A percentile compares a stretch with the other conserved stretches of the same genome.
These are phyloP conservation scores for Caenorhabditis sp. DNA, from an alignment of 2,888 invertebrate genomes.

Conservation along the genomic window DNA sequence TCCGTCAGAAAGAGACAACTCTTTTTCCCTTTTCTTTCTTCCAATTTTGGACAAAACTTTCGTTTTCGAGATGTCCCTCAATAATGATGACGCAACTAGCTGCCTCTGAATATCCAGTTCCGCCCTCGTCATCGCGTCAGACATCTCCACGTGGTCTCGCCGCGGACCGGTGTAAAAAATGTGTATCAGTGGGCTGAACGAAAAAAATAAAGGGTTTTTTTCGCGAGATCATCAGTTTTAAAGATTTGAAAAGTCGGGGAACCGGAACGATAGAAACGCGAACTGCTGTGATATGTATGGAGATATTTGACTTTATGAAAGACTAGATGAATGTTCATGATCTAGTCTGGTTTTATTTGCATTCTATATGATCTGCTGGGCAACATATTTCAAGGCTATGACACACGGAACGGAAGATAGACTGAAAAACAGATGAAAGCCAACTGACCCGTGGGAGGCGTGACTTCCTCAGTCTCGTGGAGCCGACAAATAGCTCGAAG, in stretches of 20 bases:
- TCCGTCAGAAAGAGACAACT: neutral
- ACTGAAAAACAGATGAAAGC: neutral
- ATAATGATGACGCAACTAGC: neutral
- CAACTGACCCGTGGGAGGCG: constrained; percentile 21
- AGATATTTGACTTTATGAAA: no score
- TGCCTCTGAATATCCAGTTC: constrained; percentile 15
- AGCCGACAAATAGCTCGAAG: neutral
- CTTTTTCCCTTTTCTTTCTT: constrained; percentile 6
- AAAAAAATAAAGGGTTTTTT: no score
- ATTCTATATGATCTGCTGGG: no score
- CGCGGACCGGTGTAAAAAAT: constrained; percentile 6
- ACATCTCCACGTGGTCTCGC: constrained; percentile 16
- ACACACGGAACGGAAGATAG: neutral
- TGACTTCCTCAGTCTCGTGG: constrained; percentile 27
- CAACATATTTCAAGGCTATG: no score
- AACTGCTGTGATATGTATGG: no score
- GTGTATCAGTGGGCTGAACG: constrained; percentile 2
- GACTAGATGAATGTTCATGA: no score
- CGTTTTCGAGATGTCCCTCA: constrained; percentile 12
- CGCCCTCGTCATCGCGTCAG: neutral
- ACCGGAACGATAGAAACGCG: no score
- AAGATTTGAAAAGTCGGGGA: no score
- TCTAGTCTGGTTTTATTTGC: no score
- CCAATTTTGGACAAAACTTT: constrained; percentile 12
- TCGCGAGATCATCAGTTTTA: neutral